Evolutionary conservation across 2,797 vertebrate species (phyloP).

Genomic region (Selene dorsalis): DNA sequence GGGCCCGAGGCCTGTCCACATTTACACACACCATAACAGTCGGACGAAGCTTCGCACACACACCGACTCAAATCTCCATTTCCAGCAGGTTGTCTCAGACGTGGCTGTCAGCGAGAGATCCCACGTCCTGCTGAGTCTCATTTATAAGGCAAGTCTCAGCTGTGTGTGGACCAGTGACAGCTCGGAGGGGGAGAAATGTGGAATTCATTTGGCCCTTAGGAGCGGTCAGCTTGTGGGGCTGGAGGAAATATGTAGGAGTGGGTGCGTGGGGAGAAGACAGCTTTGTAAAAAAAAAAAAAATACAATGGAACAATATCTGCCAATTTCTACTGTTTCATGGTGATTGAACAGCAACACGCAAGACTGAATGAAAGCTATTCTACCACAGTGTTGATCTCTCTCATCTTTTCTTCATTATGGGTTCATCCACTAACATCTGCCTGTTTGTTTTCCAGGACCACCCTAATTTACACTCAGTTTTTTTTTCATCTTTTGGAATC

Average conservation of each 20-base stretch:
- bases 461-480: neutral
- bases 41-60: constrained; percentile 27
- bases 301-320: constrained; percentile 44
- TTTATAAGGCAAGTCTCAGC: constrained; percentile 86
- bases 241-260: constrained; percentile 63
- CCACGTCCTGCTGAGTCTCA: constrained; percentile 87
- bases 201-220: constrained; percentile 88
- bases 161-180: constrained; percentile 88
- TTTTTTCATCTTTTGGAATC: constrained; percentile 28
- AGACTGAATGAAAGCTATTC: constrained; percentile 24
- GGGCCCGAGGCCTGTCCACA: constrained; percentile 29
- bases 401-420: constrained; percentile 21
- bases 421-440: constrained; percentile 5
- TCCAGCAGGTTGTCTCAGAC: constrained; percentile 70
- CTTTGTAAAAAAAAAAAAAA: constrained; percentile 44
- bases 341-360: constrained; percentile 40
- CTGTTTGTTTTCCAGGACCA: constrained; percentile 26
- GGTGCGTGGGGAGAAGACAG: constrained; percentile 45
- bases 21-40: constrained; percentile 9
- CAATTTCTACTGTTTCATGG: constrained; percentile 46
- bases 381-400: constrained; percentile 15
- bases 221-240: constrained; percentile 31
- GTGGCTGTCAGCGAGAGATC: constrained; percentile 87
- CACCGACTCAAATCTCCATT: constrained; percentile 30
- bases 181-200: constrained; percentile 91